Percentiles rank a stretch among this genome's conserved stretches.
phyloP scores from a whole-genome alignment of 1,140 invertebrate genomes.

The Papilio machaon region DNA sequence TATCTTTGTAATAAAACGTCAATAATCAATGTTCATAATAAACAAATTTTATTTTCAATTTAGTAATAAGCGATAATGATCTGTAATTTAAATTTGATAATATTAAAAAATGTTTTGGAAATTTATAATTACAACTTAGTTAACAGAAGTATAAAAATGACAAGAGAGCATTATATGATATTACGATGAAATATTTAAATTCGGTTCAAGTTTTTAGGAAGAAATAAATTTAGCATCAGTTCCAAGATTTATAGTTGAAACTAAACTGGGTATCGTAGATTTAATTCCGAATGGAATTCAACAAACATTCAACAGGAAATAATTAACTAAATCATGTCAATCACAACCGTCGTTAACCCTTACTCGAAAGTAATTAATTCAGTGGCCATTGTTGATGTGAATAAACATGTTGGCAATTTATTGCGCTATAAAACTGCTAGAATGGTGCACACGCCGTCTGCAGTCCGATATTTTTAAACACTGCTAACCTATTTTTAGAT shows the following conservation, averaged over 20 bases:
- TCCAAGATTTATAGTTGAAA: background rate
- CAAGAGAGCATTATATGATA: no score
- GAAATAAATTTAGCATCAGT: background rate
- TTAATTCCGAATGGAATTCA: background rate
- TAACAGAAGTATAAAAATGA: background rate
- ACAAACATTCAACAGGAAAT: background rate
- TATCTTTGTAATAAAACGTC: background rate
- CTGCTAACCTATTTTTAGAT: slow-evolving; percentile 37
- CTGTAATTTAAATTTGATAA: background rate
- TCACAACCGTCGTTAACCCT: slow-evolving; percentile 12
- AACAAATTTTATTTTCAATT: background rate
- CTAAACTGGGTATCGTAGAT: background rate
- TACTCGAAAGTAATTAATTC: slow-evolving; percentile 29
- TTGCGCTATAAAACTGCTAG: slow-evolving; percentile 29
- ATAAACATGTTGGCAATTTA: slow-evolving; percentile 31
- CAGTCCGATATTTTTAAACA: slow-evolving; percentile 33
- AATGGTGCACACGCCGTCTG: slow-evolving; percentile 21
- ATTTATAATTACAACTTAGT: background rate
- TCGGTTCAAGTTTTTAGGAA: no score
- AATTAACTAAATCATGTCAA: slow-evolving; percentile 30
- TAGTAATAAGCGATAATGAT: background rate
- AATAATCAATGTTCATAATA: background rate
- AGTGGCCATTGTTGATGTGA: slow-evolving; percentile 25
- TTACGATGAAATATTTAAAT: background rate
- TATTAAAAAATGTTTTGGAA: background rate